Base-by-base conservation (phyloP, 2,888 invertebrate species). In the Antheraea assamensis region DNA sequence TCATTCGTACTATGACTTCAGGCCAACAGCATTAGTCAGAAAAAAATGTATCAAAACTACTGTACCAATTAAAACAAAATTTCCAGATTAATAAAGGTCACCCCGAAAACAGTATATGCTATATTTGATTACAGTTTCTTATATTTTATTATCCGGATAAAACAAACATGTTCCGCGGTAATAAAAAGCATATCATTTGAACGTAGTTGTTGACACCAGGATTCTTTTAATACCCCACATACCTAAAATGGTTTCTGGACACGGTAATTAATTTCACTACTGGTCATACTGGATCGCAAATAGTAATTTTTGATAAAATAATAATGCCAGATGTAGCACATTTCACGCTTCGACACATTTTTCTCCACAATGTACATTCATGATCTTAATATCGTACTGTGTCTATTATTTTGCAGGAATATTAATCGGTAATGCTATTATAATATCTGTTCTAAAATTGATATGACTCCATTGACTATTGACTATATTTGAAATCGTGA, bases 391-490 rank as follows among this genome's bases (percentile, higher is more conserved):
- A 74, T 71, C 27, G 58, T 58, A 73, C 73, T 70, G 42, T 70
- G 13, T 24, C 10, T 58, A 24, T 58, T 35, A 55, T 58, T 30
- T 55, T 24, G 70, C 21, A 42, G 58, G 27, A 58, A 24, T 70
- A 55, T 70, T 27, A 58, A 68, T 58, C 58, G 24, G 58, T 58
- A 58, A 58, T 5, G 13, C 68, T 71, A 71, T 72, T 77, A 75
- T 75, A 74, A 76, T 81, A 85, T 78, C 80, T 82, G 85, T 73
- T 74, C 87, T 90, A 90, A 88, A 80, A 84, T 87, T 92, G 92
- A 92, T 93, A 93, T 92, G 92, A 89, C 78, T 90, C 82, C 77
- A 87, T 83, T 85, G 83, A 88, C 89, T 91, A 91, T 92, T 90
- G 90, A 87, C 90, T 90, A 92, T 82, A 82, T 55, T 42, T 84